A percentile compares a stretch with the other conserved stretches of the same genome.
phyloP scores from a whole-genome alignment of 2,888 invertebrate species.

The Himalopsyche japonica region DNA sequence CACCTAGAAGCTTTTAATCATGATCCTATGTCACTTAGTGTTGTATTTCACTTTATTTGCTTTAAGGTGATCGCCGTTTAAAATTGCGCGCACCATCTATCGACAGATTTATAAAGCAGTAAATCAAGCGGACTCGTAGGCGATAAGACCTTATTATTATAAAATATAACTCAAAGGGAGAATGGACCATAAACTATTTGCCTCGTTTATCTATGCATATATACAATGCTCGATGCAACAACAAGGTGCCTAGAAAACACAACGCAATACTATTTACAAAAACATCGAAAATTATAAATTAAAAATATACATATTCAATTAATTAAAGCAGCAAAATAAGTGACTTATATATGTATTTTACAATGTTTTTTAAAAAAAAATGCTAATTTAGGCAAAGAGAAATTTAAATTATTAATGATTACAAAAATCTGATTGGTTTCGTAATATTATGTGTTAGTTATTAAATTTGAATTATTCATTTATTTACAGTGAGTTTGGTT shows the following conservation, averaged over 20 bases:
- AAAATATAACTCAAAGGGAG: neutral
- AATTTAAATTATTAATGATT: too few species aligned
- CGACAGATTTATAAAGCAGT: neutral
- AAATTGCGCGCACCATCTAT: neutral
- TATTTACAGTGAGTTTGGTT: too few species aligned
- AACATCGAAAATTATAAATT: too few species aligned
- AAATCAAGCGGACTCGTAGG: neutral
- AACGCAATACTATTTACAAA: too few species aligned
- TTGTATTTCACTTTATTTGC: neutral
- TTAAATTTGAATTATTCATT: too few species aligned
- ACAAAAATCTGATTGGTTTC: too few species aligned
- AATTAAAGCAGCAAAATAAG: too few species aligned
- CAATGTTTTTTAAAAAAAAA: too few species aligned
- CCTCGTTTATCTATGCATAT: neutral
- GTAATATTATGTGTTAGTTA: too few species aligned
- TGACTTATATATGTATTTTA: too few species aligned
- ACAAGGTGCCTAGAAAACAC: neutral
- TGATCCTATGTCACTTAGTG: neutral
- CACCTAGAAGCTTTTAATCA: neutral
- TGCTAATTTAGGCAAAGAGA: too few species aligned
- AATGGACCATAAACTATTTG: neutral
- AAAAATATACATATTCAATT: too few species aligned
- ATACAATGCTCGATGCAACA: neutral
- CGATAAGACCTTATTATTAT: neutral
- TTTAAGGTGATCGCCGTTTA: neutral